Evolutionary conservation across 2,888 invertebrate species (phyloP).

Genomic region (Drosophila emarginata): DNA sequence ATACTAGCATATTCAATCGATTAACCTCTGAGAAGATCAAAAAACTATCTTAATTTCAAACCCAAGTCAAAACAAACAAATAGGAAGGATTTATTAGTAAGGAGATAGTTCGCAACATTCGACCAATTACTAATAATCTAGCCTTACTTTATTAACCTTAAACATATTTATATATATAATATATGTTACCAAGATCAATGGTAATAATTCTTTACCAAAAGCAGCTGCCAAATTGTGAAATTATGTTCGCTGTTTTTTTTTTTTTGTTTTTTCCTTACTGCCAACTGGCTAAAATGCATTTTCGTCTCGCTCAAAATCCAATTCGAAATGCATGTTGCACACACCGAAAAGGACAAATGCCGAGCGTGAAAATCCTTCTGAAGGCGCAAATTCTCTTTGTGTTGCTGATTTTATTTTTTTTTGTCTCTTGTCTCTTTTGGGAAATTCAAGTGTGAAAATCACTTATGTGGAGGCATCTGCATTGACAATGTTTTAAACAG

Average conservation of each 20-base stretch:
- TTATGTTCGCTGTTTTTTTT: constrained; percentile 57
- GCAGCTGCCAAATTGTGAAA: constrained; percentile 51
- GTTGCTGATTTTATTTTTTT: constrained; percentile 18
- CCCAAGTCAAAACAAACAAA: no score
- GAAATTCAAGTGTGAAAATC: constrained; percentile 69
- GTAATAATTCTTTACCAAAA: neutral
- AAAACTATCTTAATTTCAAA: no score
- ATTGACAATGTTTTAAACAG: constrained; percentile 42
- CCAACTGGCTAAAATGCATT: constrained; percentile 45
- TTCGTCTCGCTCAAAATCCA: constrained; percentile 68
- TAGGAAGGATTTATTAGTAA: no score
- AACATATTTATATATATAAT: neutral
- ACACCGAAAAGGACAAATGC: constrained; percentile 51
- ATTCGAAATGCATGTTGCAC: constrained; percentile 73
- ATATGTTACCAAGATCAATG: neutral
- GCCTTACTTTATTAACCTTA: no score
- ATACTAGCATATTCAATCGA: no score
- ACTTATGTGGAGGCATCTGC: constrained; percentile 57
- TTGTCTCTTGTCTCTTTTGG: constrained; percentile 13
- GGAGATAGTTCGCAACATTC: no score
- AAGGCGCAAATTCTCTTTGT: constrained; percentile 28
- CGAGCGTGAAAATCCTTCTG: constrained; percentile 64
- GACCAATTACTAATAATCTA: no score
- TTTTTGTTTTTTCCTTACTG: constrained; percentile 43
- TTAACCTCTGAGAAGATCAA: no score